Evolutionary conservation across 2,888 invertebrate species (phyloP), one percentile per base, ranked within the genome.

Genomic region (Xestia xanthographa): DNA sequence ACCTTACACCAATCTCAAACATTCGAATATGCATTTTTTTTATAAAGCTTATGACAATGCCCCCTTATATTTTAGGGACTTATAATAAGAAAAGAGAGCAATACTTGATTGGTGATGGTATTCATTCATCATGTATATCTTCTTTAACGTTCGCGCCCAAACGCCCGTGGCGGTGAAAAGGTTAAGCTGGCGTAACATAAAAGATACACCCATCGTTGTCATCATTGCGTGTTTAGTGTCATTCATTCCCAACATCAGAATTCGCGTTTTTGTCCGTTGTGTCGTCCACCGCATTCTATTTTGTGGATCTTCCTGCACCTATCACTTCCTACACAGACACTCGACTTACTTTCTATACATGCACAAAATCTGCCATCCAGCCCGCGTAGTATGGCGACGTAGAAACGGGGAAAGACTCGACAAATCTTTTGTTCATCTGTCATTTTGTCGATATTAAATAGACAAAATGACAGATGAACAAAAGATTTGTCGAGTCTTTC

Each of bases 241-340:
- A 72, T 77, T 75, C 56, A 48, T 41, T 86, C 87, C 87, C 88
- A 87, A 87, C 76, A 88, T 87, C 87, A 87, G 87, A 88, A 88
- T 87, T 75, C 66, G 68, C 38, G 69, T 48, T 71, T 74, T 29
- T 85, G 20, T 73, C 50, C 68, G 17, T 80, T 67, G 22, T 69
- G 29, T 60, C 29, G 26, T 77, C 62, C 82, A 82, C 58, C 58
- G 38, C 66, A 72, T 83, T 74, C 29, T 78, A 5, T 34, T 34
- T 43, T 77, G 83, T 82, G 56, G 73, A 62, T 66, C 22, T 74
- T 71, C 43, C 60, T 73, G 73, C 69, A 77, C 65, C 62, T 48
- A 43, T 38, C 48, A 56, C 45, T 26, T 72, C 2, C 48, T 73
- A n/a, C n/a, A 29, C 82, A 80, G 84, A 72, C 29, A 56, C 41